Conservation (phyloP, 2,888 invertebrate genomes). For the Ligdia adustata region DNA sequence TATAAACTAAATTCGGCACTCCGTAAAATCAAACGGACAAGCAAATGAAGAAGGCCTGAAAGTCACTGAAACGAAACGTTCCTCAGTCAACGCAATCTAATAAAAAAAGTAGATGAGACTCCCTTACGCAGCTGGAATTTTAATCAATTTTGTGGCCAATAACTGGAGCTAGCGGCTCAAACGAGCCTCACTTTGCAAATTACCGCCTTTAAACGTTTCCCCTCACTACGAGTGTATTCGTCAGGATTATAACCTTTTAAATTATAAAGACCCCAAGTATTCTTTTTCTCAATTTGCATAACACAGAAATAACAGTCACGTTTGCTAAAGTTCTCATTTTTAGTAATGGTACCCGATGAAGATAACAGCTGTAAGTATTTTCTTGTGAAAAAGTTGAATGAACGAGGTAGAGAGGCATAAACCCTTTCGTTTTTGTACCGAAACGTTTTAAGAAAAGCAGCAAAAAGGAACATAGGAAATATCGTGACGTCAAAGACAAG, state of each 20-base stretch:
- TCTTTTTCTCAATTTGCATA: conserved; percentile 50
- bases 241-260: conserved; percentile 56
- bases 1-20: conserved; percentile 38
- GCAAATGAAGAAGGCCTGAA: conserved; percentile 46
- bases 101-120: conserved; percentile 68
- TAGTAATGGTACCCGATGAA: conserved; percentile 38
- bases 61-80: conserved; percentile 51
- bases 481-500: conserved; percentile 45
- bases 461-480: conserved; percentile 45
- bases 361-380: conserved; percentile 39
- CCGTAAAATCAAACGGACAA: conserved; percentile 44
- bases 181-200: conserved; percentile 65
- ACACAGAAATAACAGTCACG: conserved; percentile 33
- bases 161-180: conserved; percentile 55
- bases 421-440: conserved; percentile 35
- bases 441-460: conserved; percentile 32
- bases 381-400: conserved; percentile 31
- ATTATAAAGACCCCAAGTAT: conserved; percentile 50
- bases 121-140: conserved; percentile 73
- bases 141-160: conserved; percentile 80
- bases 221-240: conserved; percentile 60
- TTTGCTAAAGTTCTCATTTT: conserved; percentile 26
- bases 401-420: conserved; percentile 20
- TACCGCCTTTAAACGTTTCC: conserved; percentile 65
- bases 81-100: conserved; percentile 61